Conservation (phyloP, 2,113 vertebrate genomes). For the Chaetura pelagica region DNA sequence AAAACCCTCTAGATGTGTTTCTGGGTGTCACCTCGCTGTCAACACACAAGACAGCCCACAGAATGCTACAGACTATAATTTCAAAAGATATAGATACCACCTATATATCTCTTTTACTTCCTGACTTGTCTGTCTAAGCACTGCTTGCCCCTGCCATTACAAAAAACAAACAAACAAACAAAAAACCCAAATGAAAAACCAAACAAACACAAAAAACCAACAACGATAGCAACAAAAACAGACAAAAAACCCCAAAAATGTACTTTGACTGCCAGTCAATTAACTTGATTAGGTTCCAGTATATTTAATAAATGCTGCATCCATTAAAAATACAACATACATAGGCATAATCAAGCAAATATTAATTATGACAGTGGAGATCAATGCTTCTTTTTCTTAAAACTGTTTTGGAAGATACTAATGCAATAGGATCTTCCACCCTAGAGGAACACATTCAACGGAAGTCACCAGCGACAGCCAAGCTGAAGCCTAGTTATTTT, state of each 20-base stretch:
- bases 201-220: background rate
- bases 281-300: background rate
- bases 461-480: background rate
- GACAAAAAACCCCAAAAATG: background rate
- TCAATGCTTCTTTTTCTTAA: background rate
- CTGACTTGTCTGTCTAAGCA: background rate
- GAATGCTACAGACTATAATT: background rate
- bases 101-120: background rate
- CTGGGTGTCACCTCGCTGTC: background rate
- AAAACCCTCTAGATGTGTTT: background rate
- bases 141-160: background rate
- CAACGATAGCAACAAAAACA: accelerated
- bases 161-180: background rate
- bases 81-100: background rate
- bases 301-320: background rate
- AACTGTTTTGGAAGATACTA: background rate
- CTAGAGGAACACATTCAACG: background rate
- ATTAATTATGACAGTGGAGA: background rate
- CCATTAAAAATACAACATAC: background rate
- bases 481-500: background rate
- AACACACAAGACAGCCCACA: background rate
- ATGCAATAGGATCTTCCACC: background rate
- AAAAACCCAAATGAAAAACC: background rate
- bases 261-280: background rate
- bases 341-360: background rate